Base-by-base conservation (phyloP, 92 coral and sea anemone species). In the Epizoanthus ramosus region DNA sequence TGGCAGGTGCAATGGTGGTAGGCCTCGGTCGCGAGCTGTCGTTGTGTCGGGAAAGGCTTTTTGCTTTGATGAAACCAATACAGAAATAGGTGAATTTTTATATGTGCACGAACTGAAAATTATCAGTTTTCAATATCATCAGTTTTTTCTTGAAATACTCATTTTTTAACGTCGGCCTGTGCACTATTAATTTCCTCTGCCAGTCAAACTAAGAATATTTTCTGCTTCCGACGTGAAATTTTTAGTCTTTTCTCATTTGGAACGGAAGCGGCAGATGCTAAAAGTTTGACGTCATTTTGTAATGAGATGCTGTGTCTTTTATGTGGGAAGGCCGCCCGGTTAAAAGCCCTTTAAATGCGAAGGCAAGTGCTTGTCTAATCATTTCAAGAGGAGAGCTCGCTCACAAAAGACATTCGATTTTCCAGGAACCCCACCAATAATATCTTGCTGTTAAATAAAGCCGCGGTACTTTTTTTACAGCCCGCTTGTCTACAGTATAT, bases 311-410 rank as follows among this genome's bases (percentile, higher is more conserved):
- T 76, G 81, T 21, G 50, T 57, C 70, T 60, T 60, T 76, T 64
- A 22, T 76, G 24, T 60, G 56, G 28, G 33, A 59, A 59, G 81
- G 53, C 56, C 69, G 69, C 52, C 81, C 50, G 65, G 61, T 67
- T 76, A 76, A 76, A 76, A 76, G 68, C 70, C 60, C 81, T 76
- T 76, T 76, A 76, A 76, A 76, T 76, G 81, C 81, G 45, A 76
- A 76, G 80, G 63, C 45, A 76, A 76, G 70, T 76, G 31, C 81
- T 61, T 76, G 45, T 76, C 81, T 61, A 39, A 76, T 76, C 43
- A 59, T 76, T 60, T 76, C 68, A 76, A 76, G 71, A 54, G 23
- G 70, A 76, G 81, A 37, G 69, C 52, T 76, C 71, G 53, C 70
- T 76, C 59, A 59, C 70, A 60, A 59, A 59, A 61, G 21, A 17